A percentile compares a stretch with the other conserved stretches of the same genome.
Evolutionary conservation across 2,797 vertebrate species (phyloP).

Genomic region (Chiloscyllium punctatum): DNA sequence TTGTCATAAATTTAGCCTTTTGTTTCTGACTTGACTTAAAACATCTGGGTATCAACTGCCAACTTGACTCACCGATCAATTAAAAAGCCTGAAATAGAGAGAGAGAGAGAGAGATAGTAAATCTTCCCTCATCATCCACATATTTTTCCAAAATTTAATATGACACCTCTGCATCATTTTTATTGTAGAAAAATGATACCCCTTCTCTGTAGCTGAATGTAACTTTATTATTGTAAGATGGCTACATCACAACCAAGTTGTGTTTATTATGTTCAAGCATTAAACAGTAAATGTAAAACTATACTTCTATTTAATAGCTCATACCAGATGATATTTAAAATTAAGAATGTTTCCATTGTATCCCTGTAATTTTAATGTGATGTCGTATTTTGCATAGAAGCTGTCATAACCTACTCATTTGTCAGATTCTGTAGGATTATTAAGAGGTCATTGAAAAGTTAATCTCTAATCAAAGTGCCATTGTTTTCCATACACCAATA

Average conservation of each 20-base stretch:
- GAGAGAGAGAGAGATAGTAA: neutral
- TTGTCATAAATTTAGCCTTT: too few species aligned
- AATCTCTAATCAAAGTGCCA: neutral
- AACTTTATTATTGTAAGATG: neutral
- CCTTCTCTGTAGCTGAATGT: neutral
- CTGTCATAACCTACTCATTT: neutral
- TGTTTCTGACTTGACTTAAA: too few species aligned
- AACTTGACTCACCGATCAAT: neutral
- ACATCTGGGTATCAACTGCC: neutral
- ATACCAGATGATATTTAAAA: neutral
- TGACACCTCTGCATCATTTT: neutral
- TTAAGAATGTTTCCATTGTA: neutral
- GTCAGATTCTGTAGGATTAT: neutral
- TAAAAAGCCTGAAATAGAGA: neutral
- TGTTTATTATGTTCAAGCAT: neutral
- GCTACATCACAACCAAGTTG: neutral
- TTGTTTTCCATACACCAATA: neutral
- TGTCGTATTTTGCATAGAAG: neutral
- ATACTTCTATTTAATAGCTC: neutral
- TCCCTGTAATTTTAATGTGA: neutral
- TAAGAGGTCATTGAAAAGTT: neutral
- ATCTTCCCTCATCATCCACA: neutral
- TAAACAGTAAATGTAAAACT: too few species aligned
- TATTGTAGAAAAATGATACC: neutral
- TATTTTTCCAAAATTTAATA: neutral